Evolutionary conservation across 2,888 invertebrate genomes (phyloP), one percentile per base, ranked within the genome.

Genomic region (Pecten maximus): DNA sequence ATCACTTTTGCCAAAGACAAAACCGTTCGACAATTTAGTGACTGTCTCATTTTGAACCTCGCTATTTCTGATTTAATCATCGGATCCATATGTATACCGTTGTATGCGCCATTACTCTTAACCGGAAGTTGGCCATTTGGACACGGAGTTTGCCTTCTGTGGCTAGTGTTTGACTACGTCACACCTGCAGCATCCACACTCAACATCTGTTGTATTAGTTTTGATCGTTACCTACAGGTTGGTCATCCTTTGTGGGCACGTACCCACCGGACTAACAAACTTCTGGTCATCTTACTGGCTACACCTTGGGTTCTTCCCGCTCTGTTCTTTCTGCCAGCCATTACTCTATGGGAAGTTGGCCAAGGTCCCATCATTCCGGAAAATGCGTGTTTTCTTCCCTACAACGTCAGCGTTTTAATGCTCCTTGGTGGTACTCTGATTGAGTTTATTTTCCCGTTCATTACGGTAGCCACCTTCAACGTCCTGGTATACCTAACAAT

Each of bases 31-130:
- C 92, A 91, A n/a, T 94, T 94, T 74, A 93, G 94, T 87, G 95
- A 95, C 88, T 94, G 92, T 90, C 93, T 95, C 89, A 95, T 95
- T 44, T 90, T 95, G 19, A 95, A 95, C 89, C 90, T 95, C 12
- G 94, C 94, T 39, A 92, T 94, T 23, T 92, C 95, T 2, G 94
- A 95, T 88, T 90, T 95, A 39, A 91, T 94, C n/a, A 93, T 95
- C 40, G 95, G 94, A 12, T 88, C 92, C n/a, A 15, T 94, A 8
- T 91, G 91, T 39, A 93, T 94, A 35, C 91, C 94, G 15, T 90
- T 93, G 23, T 94, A 94, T 88, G 92, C 93, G 50, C 94, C 94
- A 23, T 92, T 93, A 89, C 86, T 94, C 10, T 90, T 94, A 86
- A 92, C 92, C 12, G 93, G 93, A n/a, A 87, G 54, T 40, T 94